A percentile compares a stretch with the other conserved stretches of the same genome.
Conservation (phyloP, 2,797 vertebrate species). For the Chloroceryle amazona region DNA sequence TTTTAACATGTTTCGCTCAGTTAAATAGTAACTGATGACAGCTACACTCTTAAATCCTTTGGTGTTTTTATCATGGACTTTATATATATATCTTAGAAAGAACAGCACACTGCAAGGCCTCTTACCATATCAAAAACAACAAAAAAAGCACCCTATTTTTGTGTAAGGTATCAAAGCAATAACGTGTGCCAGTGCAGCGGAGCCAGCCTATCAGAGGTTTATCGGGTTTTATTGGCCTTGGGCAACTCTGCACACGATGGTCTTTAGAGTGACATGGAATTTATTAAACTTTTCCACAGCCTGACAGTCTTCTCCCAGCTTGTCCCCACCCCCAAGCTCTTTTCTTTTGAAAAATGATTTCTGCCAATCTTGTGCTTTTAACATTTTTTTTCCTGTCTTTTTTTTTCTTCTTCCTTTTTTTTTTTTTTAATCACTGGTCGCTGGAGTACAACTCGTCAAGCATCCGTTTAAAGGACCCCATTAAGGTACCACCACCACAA, state of each 20-base stretch:
- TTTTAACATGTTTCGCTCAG: conserved; percentile 51
- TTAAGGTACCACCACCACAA: conserved; percentile 1
- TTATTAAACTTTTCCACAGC: conserved; percentile 71
- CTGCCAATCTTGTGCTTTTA: conserved; percentile 60
- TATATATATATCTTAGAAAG: conserved; percentile 53
- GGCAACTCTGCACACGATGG: conserved; percentile 56
- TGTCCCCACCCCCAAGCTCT: conserved; percentile 52
- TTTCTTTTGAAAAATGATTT: conserved; percentile 60
- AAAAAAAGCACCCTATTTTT: conserved; percentile 11
- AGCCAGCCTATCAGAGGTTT: conserved; percentile 63
- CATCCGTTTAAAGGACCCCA: conserved; percentile 38
- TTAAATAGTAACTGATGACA: conserved; percentile 68
- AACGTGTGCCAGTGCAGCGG: neutral
- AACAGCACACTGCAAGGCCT: conserved; percentile 51
- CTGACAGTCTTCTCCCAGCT: conserved; percentile 60
- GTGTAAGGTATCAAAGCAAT: conserved; percentile 42
- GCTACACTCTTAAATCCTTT: conserved; percentile 37
- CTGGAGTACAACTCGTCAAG: neutral
- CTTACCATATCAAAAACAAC: conserved; percentile 59
- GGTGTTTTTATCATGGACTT: conserved; percentile 37
- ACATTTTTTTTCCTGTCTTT: neutral
- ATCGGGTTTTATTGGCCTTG: conserved; percentile 69
- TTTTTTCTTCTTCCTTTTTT: fast-evolving
- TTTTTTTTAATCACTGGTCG: neutral
- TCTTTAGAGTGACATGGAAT: conserved; percentile 78